These are phyloP conservation scores for Sinotaia quadrata DNA, from an alignment of 2,888 invertebrate species.

Conservation along the genomic window DNA sequence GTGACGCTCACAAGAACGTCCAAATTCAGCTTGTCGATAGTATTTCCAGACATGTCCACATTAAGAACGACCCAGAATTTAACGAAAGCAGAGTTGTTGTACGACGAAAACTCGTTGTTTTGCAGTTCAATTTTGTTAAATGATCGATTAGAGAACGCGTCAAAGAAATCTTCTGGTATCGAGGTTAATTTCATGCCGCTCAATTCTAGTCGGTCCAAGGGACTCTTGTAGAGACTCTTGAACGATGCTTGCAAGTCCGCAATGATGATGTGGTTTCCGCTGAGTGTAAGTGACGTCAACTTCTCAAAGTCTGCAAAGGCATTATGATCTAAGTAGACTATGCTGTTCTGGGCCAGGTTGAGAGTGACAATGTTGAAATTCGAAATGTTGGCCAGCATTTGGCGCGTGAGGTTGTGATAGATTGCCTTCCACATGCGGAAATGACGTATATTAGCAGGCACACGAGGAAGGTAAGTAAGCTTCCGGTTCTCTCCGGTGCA, in stretches of 20 bases:
- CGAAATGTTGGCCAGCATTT: slow-evolving; percentile 18
- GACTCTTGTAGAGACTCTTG: not conserved
- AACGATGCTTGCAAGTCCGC: not conserved
- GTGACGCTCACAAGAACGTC: not conserved
- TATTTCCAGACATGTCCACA: not conserved
- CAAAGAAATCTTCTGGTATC: slow-evolving; percentile 16
- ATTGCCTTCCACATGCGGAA: slow-evolving; percentile 10
- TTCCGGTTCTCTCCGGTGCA: slow-evolving; percentile 9
- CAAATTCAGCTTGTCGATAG: not conserved
- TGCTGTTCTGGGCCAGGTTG: slow-evolving; percentile 5
- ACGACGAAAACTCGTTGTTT: not conserved
- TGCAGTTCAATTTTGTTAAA: slow-evolving; percentile 7
- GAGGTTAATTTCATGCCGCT: not conserved
- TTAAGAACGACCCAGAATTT: not conserved
- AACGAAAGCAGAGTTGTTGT: slow-evolving; percentile 13
- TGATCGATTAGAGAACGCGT: not conserved
- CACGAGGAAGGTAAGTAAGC: slow-evolving; percentile 7
- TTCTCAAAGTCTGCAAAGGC: slow-evolving; percentile 18
- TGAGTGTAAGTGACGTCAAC: not conserved
- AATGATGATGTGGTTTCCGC: not conserved
- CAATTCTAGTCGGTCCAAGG: not conserved
- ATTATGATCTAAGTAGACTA: not conserved
- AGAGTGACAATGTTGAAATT: slow-evolving; percentile 7
- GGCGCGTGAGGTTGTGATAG: not conserved
- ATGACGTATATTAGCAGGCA: slow-evolving; percentile 16